phyloP scores from a whole-genome alignment of 2,797 vertebrate genomes.

The Huso huso region DNA sequence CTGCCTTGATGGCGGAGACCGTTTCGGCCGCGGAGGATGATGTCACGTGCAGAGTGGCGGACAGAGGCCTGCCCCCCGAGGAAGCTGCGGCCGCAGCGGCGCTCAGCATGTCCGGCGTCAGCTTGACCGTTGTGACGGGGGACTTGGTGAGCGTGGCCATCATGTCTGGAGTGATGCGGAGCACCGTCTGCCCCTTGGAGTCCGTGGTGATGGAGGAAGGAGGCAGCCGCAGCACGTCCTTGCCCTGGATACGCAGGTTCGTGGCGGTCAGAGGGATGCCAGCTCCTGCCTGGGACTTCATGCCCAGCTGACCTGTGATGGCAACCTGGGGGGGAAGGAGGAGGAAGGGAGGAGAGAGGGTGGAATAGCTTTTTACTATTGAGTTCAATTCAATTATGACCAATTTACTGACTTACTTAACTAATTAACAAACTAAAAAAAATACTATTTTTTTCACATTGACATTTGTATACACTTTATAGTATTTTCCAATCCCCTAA shows the following conservation, averaged over 20 bases:
- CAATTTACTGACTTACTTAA: too few relatives aligned
- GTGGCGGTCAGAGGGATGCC: slow-evolving; percentile 83
- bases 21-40: slow-evolving; percentile 33
- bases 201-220: slow-evolving; percentile 95
- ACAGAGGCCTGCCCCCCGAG: slow-evolving; percentile 74
- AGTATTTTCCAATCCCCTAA: background rate
- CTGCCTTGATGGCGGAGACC: slow-evolving; percentile 47
- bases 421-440: too few relatives aligned
- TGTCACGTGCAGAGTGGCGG: slow-evolving; percentile 82
- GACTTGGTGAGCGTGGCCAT: slow-evolving; percentile 97
- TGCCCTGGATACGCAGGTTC: slow-evolving; percentile 91
- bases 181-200: slow-evolving; percentile 89
- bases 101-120: slow-evolving; percentile 89
- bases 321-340: slow-evolving; percentile 37
- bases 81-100: slow-evolving; percentile 41
- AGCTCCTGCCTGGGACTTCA: slow-evolving; percentile 69
- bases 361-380: background rate
- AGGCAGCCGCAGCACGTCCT: slow-evolving; percentile 87
- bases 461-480: too few relatives aligned
- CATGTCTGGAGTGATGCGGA: slow-evolving; percentile 96
- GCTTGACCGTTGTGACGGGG: slow-evolving; percentile 87
- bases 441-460: too few relatives aligned
- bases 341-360: background rate
- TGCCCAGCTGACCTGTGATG: slow-evolving; percentile 80
- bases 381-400: too few relatives aligned